Percentiles rank a stretch among this genome's conserved stretches.
Conservation (phyloP, 2,888 invertebrate species). For the Oscheius onirici region DNA sequence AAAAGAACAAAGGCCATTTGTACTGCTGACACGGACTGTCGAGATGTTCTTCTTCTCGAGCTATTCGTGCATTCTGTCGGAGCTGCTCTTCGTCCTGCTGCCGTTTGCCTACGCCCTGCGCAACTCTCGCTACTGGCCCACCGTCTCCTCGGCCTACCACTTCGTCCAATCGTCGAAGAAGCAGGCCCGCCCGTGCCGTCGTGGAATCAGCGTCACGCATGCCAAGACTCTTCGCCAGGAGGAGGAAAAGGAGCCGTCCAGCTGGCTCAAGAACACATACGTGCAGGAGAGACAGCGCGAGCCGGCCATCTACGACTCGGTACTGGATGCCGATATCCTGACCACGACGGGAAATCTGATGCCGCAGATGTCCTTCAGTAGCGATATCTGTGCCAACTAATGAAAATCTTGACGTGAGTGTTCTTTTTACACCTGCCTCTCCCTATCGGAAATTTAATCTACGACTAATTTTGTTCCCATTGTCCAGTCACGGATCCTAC, state of each 20-base stretch:
- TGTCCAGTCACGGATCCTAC: too few relatives aligned
- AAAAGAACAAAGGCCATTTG: neutral
- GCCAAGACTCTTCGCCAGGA: too few relatives aligned
- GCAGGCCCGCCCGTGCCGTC: too few relatives aligned
- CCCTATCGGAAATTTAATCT: too few relatives aligned
- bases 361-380: constrained; percentile 4
- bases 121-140: constrained; percentile 8
- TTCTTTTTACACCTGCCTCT: too few relatives aligned
- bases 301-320: constrained; percentile 8
- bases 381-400: too few relatives aligned
- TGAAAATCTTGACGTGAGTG: too few relatives aligned
- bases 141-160: neutral
- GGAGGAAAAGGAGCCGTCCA: neutral
- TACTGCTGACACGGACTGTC: neutral
- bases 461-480: too few relatives aligned
- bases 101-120: constrained; percentile 25
- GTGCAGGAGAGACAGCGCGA: constrained; percentile 5
- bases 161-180: neutral
- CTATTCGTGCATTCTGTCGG: neutral
- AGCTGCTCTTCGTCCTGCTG: constrained; percentile 10
- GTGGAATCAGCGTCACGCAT: neutral
- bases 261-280: neutral
- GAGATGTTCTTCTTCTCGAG: constrained; percentile 4
- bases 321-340: neutral
- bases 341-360: neutral